Evolutionary conservation across 2,797 vertebrate genomes (phyloP).

Genomic region (Megalops cyprinoides): DNA sequence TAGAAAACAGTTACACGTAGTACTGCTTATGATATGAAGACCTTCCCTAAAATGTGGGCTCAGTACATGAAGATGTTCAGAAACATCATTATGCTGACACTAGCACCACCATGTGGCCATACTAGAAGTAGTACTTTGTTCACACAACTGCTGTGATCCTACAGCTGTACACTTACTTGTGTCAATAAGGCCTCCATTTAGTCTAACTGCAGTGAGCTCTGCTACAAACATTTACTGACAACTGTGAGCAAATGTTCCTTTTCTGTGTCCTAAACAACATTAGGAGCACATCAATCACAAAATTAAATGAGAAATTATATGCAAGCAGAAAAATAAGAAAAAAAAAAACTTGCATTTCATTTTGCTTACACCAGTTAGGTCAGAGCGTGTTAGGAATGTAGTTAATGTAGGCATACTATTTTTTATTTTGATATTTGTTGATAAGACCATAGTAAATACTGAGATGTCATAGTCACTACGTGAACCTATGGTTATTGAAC

Average conservation of each 20-base stretch:
- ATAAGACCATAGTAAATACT: neutral
- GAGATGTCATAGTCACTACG: neutral
- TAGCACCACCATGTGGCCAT: constrained; percentile 71
- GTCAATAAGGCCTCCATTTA: neutral
- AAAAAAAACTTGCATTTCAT: too few relatives aligned
- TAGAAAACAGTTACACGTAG: constrained; percentile 1
- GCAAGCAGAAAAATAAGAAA: neutral
- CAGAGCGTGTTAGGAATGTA: neutral
- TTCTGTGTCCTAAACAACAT: neutral
- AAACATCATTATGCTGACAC: constrained; percentile 56
- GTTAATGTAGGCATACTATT: too few relatives aligned
- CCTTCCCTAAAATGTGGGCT: neutral
- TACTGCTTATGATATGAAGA: neutral
- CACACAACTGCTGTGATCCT: neutral
- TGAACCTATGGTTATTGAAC: neutral
- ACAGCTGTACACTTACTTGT: neutral
- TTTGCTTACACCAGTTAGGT: neutral
- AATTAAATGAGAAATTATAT: neutral
- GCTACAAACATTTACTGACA: neutral
- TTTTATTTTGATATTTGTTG: neutral
- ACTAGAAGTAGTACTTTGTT: neutral
- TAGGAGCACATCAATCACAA: neutral
- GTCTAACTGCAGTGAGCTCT: neutral
- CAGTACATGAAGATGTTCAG: constrained; percentile 32
- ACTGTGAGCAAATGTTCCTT: neutral